Base-by-base conservation (phyloP, 1,140 invertebrate species). In the Bombus waltoni region DNA sequence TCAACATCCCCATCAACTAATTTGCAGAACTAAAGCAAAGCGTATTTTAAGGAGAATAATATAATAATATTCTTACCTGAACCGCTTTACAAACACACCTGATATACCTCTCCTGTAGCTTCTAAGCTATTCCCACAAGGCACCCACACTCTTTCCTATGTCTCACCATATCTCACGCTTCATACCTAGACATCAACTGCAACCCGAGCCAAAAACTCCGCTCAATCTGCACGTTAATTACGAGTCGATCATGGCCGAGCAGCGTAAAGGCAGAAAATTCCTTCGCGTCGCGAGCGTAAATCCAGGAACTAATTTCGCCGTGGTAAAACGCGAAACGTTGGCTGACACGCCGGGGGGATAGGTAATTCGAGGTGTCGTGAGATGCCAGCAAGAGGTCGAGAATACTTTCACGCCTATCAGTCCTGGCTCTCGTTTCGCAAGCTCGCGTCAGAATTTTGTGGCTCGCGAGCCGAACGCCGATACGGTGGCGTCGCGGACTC, bases 391-490 rank as follows among this genome's bases (percentile, higher is more conserved):
- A 84, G 76, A 84, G 83, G 76, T 84, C 83, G 83, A 38, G 68
- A 25, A 68, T 66, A 81, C 77, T 85, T 87, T 87, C 86, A 85
- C 86, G 86, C 76, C 86, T 72, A 85, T 87, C 86, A 81, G 78
- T 53, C 70, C 25, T 6, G 71, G 53, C 10, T 78, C 82, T 85
- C 38, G 68, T 85, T 87, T 85, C 86, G 38, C 73, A 62, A 87
- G 68, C 77, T 76, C 72, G 28, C 35, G 32, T 77, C 73, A 66
- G n/a, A 84, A 83, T 84, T 79, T 80, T 57, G 70, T 79, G 28
- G n/a, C 1, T 35, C 53, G 44, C 40, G 35, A 13, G 38, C 11
- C 25, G n/a, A 65, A 44, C 35, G 25, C 38, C n/a, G 47, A 42
- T 40, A 6, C 3, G 3, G 32, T 66, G 3, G 3, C 13, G 3